These are phyloP conservation scores for Isurus oxyrinchus DNA, from an alignment of 2,113 vertebrate genomes.

Conservation along the genomic window DNA sequence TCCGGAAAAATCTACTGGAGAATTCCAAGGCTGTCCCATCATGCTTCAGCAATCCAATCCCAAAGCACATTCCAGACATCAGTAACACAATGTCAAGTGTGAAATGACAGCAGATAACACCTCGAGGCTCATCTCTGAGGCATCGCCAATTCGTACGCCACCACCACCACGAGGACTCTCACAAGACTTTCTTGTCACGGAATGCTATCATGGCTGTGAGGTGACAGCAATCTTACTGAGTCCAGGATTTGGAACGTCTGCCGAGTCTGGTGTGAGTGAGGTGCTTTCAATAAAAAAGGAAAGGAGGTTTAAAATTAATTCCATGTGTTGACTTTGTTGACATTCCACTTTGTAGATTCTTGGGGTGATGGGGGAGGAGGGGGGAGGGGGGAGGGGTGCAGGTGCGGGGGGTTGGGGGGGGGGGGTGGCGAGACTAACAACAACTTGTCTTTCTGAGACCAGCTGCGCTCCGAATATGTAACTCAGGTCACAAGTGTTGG, in stretches of 20 bases:
- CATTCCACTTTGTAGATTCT: not conserved
- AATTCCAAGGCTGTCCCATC: constrained; percentile 1
- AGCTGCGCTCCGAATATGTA: not conserved
- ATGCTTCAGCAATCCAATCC: not conserved
- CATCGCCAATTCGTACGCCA: not conserved
- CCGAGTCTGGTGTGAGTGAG: not conserved
- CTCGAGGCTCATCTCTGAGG: not conserved
- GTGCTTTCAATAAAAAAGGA: not conserved
- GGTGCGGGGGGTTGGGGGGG: no score
- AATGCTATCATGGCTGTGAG: not conserved
- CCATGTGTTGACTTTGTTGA: not conserved
- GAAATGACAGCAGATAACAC: not conserved
- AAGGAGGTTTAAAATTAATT: not conserved
- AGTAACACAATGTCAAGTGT: constrained; percentile 16
- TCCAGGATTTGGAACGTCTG: not conserved
- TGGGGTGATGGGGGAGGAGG: no score
- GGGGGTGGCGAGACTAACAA: not conserved
- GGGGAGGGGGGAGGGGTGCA: no score
- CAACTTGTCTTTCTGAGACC: not conserved
- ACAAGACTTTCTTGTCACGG: not conserved
- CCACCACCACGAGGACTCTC: not conserved
- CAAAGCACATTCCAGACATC: not conserved
- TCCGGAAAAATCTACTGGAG: not conserved
- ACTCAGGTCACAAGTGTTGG: not conserved
- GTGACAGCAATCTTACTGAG: not conserved